A percentile compares a stretch with the other conserved stretches of the same genome.
phyloP scores from a whole-genome alignment of 2,113 vertebrate species.

The Carettochelys insculpta region DNA sequence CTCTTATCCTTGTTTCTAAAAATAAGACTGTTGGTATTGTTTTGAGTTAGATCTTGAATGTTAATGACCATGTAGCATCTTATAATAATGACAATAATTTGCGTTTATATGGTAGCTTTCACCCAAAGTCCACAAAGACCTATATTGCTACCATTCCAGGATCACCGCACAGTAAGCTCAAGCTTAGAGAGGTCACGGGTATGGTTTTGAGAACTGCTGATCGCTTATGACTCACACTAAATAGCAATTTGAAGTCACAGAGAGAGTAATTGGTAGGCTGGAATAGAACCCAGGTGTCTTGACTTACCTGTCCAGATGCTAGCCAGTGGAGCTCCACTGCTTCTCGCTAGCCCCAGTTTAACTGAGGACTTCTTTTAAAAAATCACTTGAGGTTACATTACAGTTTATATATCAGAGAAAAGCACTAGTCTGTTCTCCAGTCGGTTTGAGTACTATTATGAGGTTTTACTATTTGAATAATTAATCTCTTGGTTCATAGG shows the following conservation, averaged over 20 bases:
- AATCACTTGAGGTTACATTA: neutral
- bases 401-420: neutral
- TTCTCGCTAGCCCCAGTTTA: neutral
- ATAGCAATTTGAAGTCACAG: neutral
- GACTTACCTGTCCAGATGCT: neutral
- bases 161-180: rapidly evolving
- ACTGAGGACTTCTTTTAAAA: neutral
- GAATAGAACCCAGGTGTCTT: neutral
- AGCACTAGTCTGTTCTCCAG: neutral
- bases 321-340: neutral
- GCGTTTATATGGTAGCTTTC: neutral
- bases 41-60: neutral
- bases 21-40: neutral
- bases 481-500: constrained; percentile 8
- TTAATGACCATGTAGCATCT: neutral
- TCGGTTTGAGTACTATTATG: neutral
- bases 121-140: neutral
- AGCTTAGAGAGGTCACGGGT: neutral
- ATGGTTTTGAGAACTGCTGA: constrained; percentile 4
- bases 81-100: neutral
- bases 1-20: constrained; percentile 14
- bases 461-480: constrained; percentile 21
- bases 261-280: neutral
- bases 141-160: neutral
- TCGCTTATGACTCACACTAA: neutral